These are phyloP conservation scores for Catostylus mosaicus DNA, from an alignment of 30 jellyfish, hydroid and myxozoan genomes.

Conservation along the genomic window DNA sequence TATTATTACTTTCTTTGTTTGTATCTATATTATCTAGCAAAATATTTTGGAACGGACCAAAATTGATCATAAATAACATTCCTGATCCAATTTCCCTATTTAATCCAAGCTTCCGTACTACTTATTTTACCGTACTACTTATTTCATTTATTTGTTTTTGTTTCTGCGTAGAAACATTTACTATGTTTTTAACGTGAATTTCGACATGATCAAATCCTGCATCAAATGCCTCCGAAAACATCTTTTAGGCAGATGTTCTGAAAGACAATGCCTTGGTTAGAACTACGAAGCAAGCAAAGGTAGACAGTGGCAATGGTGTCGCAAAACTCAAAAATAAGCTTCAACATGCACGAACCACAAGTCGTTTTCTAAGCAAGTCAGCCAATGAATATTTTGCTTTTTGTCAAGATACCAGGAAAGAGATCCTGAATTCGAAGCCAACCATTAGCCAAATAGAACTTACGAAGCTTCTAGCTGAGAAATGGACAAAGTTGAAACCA, in stretches of 20 bases:
- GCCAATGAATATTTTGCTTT: constrained; percentile 54
- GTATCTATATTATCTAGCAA: too few species aligned
- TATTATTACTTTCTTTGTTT: too few species aligned
- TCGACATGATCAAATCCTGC: too few species aligned
- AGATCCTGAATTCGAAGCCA: constrained; percentile 35
- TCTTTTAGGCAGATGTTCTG: constrained; percentile 46
- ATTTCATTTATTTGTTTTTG: too few species aligned
- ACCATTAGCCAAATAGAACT: constrained; percentile 55
- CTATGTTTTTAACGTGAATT: too few species aligned
- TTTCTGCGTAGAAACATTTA: too few species aligned
- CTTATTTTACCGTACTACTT: too few species aligned
- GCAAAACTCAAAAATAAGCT: neutral
- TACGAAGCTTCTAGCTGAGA: constrained; percentile 59
- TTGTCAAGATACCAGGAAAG: constrained; percentile 62
- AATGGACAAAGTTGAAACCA: constrained; percentile 51
- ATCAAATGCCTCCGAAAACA: too few species aligned
- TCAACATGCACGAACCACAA: neutral
- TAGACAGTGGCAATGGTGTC: neutral
- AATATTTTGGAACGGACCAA: too few species aligned
- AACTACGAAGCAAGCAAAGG: constrained; percentile 12
- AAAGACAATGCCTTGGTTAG: constrained; percentile 16
- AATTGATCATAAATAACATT: too few species aligned
- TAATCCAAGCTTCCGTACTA: too few species aligned
- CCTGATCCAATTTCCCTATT: too few species aligned
- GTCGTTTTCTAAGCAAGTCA: constrained; percentile 52